phyloP scores from a whole-genome alignment of 1,140 invertebrate genomes.

The Pantala flavescens region DNA sequence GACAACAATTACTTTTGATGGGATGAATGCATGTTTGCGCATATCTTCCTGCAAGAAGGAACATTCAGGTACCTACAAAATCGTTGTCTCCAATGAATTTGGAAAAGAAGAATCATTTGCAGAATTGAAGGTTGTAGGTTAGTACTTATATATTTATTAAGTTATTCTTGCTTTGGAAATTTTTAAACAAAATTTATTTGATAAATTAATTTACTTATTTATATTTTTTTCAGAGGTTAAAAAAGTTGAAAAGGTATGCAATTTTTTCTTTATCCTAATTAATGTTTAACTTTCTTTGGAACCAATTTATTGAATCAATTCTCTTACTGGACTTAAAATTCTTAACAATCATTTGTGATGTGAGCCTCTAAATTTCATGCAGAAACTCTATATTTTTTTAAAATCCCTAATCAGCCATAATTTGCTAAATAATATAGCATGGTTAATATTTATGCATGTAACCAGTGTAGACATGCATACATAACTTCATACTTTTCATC shows the following conservation, averaged over 20 bases:
- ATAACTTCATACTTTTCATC: too few relatives aligned
- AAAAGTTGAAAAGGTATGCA: constrained; percentile 26
- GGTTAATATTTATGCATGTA: too few relatives aligned
- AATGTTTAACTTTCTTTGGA: neutral
- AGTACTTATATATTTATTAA: constrained; percentile 12
- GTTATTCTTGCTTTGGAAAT: neutral
- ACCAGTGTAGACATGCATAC: too few relatives aligned
- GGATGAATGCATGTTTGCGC: constrained; percentile 60
- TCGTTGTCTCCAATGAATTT: constrained; percentile 69
- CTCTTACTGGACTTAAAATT: too few relatives aligned
- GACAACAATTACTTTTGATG: constrained; percentile 64
- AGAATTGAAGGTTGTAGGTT: constrained; percentile 56
- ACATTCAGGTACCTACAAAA: constrained; percentile 62
- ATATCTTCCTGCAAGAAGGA: constrained; percentile 59
- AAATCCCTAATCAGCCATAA: too few relatives aligned
- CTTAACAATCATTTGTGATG: too few relatives aligned
- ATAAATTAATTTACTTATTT: constrained; percentile 12
- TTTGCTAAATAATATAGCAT: too few relatives aligned
- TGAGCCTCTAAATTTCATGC: too few relatives aligned
- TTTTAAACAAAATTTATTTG: constrained; percentile 17
- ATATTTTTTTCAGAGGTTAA: constrained; percentile 21
- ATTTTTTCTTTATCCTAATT: constrained; percentile 15
- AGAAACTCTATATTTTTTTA: too few relatives aligned
- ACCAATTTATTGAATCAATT: neutral
- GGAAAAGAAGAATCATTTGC: constrained; percentile 73